Evolutionary conservation across 2,113 vertebrate genomes (phyloP), one percentile per base, ranked within the genome.

Genomic region (Pituophis catenifer): DNA sequence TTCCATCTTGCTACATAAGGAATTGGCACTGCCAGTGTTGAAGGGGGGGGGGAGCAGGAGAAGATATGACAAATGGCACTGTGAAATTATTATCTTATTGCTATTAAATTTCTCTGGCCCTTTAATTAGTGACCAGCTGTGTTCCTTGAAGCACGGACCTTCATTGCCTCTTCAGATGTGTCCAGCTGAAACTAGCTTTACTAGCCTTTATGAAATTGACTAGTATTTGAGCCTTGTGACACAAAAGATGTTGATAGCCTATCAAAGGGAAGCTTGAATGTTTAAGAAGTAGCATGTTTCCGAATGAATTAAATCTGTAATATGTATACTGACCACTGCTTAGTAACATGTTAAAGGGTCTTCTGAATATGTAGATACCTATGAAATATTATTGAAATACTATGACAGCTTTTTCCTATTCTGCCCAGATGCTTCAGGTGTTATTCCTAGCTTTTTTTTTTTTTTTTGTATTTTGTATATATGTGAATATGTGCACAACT

Each of bases 201-300:
- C 93, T 95, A 93, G 81, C 93, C 94, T 96, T 96, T 93, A 94
- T 94, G 94, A 94, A 91, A 95, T 94, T 94, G 94, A 93, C 92
- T 0, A 1, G 90, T 93, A 92, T 95, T 94, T 91, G 92, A 94
- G 91, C 93, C 90, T 88, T 94, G 89, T 85, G 24, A 92, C 87
- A 93, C 92, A 91, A 88, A 57, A 91, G 96, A 89, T 53, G 91
- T 96, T 38, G 92, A 70, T 11, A 86, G 88, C 57, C 91, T 81
- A 88, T 57, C 62, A 92, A 95, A 88, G 91, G 38, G 95, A 94
- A 75, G 94, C 94, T 92, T 95, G 93, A 86, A 90, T 92, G 94
- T 93, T 86, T 93, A 62, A 95, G 94, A 94, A 55, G 90, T 90
- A 93, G 21, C 87, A 81, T 62, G 5, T 11, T 92, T 85, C 92